A percentile compares a stretch with the other conserved stretches of the same genome.
These are phyloP conservation scores for Eristalis tenax DNA, from an alignment of 2,888 invertebrate genomes.

Conservation along the genomic window DNA sequence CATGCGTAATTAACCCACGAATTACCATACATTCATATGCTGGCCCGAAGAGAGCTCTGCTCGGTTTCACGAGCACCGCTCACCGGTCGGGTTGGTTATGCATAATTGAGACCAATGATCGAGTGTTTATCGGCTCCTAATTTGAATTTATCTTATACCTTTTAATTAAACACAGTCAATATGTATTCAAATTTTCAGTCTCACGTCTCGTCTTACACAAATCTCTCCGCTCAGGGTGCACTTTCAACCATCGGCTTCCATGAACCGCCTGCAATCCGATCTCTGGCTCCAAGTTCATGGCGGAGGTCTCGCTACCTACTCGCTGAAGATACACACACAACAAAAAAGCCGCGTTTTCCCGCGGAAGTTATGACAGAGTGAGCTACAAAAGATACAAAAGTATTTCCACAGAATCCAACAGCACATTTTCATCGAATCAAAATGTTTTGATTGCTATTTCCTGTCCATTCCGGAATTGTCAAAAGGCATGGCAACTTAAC, in stretches of 20 bases:
- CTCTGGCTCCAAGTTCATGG: neutral
- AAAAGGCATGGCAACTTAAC: neutral
- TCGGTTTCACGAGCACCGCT: neutral
- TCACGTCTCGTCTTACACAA: neutral
- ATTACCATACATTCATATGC: neutral
- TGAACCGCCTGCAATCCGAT: neutral
- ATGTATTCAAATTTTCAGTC: conserved; percentile 26
- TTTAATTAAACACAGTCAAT: conserved; percentile 31
- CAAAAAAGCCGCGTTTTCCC: no score
- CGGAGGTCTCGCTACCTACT: neutral
- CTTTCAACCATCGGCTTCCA: neutral
- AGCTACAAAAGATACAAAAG: neutral
- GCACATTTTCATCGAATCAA: neutral
- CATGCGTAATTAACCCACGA: neutral
- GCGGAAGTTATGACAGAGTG: neutral
- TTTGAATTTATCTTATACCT: conserved; percentile 4
- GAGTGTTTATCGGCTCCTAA: neutral
- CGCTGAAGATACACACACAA: no score
- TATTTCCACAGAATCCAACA: neutral
- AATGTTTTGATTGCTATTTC: conserved; percentile 20
- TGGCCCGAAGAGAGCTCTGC: neutral
- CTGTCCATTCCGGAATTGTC: neutral
- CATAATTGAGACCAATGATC: neutral
- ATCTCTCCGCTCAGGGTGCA: neutral
- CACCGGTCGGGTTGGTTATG: neutral